A percentile compares a stretch with the other conserved stretches of the same genome.
Conservation (phyloP, 2,888 invertebrate genomes). For the Nudaria mundana region DNA sequence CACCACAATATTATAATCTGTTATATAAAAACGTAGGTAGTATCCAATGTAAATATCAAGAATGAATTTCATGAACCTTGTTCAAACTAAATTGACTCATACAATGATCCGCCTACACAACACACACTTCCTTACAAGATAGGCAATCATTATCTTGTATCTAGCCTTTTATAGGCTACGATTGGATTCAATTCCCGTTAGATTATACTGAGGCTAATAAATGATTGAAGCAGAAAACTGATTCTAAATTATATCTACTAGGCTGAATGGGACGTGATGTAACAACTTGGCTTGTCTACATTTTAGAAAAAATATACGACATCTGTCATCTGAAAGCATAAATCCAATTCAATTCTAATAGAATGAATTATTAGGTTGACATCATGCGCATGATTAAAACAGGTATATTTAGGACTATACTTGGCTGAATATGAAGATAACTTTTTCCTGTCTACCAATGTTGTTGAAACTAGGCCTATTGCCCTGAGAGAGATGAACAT, state of each 20-base stretch:
- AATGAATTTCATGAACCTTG: conserved; percentile 7
- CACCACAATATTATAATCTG: background rate
- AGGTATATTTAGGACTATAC: no score
- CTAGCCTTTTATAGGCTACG: conserved; percentile 12
- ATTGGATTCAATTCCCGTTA: conserved; percentile 20
- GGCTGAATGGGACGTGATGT: background rate
- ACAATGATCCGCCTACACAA: conserved; percentile 13
- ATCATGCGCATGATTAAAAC: background rate
- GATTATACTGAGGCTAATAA: conserved; percentile 5
- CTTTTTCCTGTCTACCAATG: no score
- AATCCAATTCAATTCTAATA: conserved; percentile 1
- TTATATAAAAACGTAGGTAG: background rate
- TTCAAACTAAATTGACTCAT: conserved; percentile 11
- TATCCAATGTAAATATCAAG: background rate
- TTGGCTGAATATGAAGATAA: no score
- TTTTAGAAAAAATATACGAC: no score
- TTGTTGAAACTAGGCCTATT: no score
- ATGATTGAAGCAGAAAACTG: conserved; percentile 5
- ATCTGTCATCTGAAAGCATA: no score
- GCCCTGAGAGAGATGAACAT: no score
- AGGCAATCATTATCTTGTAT: conserved; percentile 12
- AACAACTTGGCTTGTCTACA: no score
- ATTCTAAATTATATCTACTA: background rate
- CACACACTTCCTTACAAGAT: conserved; percentile 5
- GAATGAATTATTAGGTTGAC: background rate